Evolutionary conservation across 2,888 invertebrate genomes (phyloP), one percentile per base, ranked within the genome.

Genomic region (Polietes domitor): DNA sequence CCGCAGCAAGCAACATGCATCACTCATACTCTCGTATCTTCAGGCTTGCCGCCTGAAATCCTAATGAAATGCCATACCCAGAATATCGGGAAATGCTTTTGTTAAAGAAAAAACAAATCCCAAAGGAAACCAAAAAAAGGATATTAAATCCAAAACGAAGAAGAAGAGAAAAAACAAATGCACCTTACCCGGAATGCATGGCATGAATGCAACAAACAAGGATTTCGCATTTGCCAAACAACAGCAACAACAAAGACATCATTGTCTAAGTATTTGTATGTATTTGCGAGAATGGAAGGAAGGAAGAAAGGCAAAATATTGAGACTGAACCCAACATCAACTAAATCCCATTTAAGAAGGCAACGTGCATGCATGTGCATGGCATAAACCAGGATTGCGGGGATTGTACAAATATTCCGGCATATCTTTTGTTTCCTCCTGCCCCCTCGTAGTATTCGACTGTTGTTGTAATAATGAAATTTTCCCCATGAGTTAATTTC

Each of bases 401-500:
- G 58, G 2, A 28, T 61, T 26, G 65, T 17, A 10, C 5, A 65
- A 65, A 65, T 65, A 41, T 43, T 75, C 71, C 65, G 50, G 74
- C 72, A 47, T 21, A 24, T 41, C 21, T 21, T 41, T 65, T 63
- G 10, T 79, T 73, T 50, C 9, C 28, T 32, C 50, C 26, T 21
- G 4, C 58, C 19, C 9, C 32, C 24, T 58, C 37, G 47, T 61
- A 17, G 32, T 65, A 47, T 58, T 43, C 75, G 15, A 70, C 55
- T 81, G 75, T 81, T 86, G 87, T 86, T 87, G 88, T 89, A 89
- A 90, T 91, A 91, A 91, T 92, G 89, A 91, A 91, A 92, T 91
- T 91, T 91, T 91, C 91, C 91, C 90, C 91, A 90, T 92, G 90
- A 90, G 88, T 90, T 89, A 89, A 90, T 90, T 89, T 88, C 88